Evolutionary conservation across 1,140 invertebrate species (phyloP), one percentile per base, ranked within the genome.

Genomic region (Bombus confusus): DNA sequence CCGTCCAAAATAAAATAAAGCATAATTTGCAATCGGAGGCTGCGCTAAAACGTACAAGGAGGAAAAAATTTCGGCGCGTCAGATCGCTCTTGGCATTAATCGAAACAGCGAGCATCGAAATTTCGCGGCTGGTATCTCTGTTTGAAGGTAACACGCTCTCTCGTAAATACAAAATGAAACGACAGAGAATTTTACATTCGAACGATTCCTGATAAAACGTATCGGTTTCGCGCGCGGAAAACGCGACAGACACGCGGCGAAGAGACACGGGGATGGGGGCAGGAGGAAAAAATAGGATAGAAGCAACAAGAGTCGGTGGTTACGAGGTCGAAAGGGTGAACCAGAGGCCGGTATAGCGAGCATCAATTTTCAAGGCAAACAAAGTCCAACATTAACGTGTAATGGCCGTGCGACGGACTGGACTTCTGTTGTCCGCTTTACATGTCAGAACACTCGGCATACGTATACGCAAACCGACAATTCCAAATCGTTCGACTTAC

Each of bases 311-410:
- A 83, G 74, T 87, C 79, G 52, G 43, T 59, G 69, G 64, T 81
- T 80, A 57, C 31, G 28, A 69, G 79, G 15, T n/a, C 31, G 31
- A 59, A 87, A 68, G 57, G 64, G 78, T 22, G 47, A 78, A 34
- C 25, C n/a, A 80, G 41, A 57, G n/a, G 41, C 31, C 43, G 68
- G 86, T 89, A 89, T 68, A 31, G 83, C 77, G 64, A 37, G 74
- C 71, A 91, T 91, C 76, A 90, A 89, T 92, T 91, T 91, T 90
- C 73, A 86, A 47, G 68, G 82, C 75, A 90, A 90, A 88, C 77
- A 88, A 83, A 91, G 81, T 86, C 57, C 79, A 76, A 90, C 85
- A 90, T 91, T 90, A 89, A 76, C 69, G 85, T 85, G 71, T 90
- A 90, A 92, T 90, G 72, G 87, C 77, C 28, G 31, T 57, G 41